Evolutionary conservation across 2,888 invertebrate genomes (phyloP).

Genomic region (Punctoribates punctum): DNA sequence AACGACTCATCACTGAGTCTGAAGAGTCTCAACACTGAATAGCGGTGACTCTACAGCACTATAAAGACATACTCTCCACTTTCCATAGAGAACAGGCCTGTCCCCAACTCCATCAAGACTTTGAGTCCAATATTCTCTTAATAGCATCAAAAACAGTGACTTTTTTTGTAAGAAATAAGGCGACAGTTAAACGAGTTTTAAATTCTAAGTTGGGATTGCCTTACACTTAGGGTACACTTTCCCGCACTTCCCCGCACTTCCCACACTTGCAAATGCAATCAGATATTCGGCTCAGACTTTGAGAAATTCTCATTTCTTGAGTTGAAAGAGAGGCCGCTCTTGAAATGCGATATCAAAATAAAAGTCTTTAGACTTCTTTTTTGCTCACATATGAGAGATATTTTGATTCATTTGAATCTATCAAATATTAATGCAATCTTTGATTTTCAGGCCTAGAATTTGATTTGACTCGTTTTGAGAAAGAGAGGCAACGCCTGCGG

Average conservation of each 20-base stretch:
- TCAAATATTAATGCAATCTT: background rate
- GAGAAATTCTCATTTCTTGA: background rate
- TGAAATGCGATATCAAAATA: background rate
- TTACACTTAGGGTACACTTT: no score
- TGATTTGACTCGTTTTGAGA: background rate
- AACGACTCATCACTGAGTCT: constrained; percentile 5
- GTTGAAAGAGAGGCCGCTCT: background rate
- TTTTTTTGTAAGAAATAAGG: background rate
- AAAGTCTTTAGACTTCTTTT: background rate
- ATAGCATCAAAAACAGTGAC: no score
- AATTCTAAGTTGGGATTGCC: no score
- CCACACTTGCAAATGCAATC: background rate
- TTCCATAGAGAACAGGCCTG: no score
- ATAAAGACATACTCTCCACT: no score
- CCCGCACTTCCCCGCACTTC: no score
- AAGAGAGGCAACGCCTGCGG: background rate
- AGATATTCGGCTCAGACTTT: background rate
- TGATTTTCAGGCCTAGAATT: background rate
- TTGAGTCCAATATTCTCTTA: no score
- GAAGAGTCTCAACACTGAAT: background rate
- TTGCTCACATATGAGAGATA: no score
- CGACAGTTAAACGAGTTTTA: no score
- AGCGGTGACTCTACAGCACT: no score
- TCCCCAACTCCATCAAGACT: no score
- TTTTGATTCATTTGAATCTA: no score